Evolutionary conservation across 2,113 vertebrate genomes (phyloP).

Genomic region (Poeciliopsis prolifica): DNA sequence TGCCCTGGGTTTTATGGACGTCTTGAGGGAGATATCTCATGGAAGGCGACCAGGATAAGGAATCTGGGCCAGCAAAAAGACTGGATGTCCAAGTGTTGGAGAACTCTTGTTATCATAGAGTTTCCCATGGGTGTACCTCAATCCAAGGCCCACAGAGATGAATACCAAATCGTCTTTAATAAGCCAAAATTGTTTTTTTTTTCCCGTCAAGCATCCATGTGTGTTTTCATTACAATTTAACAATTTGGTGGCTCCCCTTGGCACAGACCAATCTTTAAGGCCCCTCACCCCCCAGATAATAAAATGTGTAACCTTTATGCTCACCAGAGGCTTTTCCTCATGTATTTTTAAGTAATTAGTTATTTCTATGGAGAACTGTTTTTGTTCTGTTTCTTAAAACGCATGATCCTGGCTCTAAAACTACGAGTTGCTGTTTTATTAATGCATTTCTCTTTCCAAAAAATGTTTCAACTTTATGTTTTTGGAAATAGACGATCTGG

Average conservation of each 20-base stretch:
- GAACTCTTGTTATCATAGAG: constrained; percentile 71
- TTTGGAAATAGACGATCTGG: too few species aligned
- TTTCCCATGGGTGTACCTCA: constrained; percentile 70
- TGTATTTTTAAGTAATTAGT: constrained; percentile 46
- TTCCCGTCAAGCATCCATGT: constrained; percentile 50
- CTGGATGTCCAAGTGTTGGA: constrained; percentile 73
- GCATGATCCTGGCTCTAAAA: background rate
- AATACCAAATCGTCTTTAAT: constrained; percentile 67
- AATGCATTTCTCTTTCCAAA: constrained; percentile 9
- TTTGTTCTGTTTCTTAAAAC: background rate
- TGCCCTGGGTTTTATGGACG: constrained; percentile 70
- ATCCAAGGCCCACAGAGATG: constrained; percentile 75
- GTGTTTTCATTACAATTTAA: constrained; percentile 55
- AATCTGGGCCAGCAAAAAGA: constrained; percentile 76
- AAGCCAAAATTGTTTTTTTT: constrained; percentile 54
- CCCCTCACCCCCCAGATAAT: constrained; percentile 49
- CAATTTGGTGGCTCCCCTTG: constrained; percentile 57
- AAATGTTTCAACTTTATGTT: background rate
- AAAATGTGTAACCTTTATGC: constrained; percentile 53
- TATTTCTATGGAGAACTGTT: constrained; percentile 16
- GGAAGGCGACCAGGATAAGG: constrained; percentile 69
- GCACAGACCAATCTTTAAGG: constrained; percentile 23
- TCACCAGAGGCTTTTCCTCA: constrained; percentile 49
- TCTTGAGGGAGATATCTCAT: constrained; percentile 77
- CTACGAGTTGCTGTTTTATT: constrained; percentile 8